A percentile compares a stretch with the other conserved stretches of the same genome.
These are phyloP conservation scores for Panurus biarmicus DNA, from an alignment of 2,113 vertebrate species.

Conservation along the genomic window DNA sequence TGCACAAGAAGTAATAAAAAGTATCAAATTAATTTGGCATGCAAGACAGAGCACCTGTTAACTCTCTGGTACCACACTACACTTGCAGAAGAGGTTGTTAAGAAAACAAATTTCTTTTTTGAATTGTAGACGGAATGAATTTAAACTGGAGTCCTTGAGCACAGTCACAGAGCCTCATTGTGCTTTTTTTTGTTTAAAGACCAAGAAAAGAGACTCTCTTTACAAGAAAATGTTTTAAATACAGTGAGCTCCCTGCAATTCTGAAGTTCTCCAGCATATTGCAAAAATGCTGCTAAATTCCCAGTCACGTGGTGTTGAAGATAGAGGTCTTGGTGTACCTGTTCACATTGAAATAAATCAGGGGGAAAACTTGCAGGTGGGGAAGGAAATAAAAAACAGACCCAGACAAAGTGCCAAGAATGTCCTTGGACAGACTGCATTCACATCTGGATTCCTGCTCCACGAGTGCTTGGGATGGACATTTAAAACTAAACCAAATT, in stretches of 20 bases:
- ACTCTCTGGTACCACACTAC: neutral
- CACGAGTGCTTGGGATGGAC: neutral
- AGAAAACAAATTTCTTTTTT: conserved; percentile 54
- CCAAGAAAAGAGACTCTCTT: neutral
- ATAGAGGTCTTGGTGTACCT: neutral
- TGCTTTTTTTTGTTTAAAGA: conserved; percentile 20
- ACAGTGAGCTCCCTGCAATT: neutral
- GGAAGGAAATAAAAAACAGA: neutral
- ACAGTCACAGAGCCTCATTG: neutral
- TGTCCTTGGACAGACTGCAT: neutral
- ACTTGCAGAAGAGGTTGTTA: conserved; percentile 41
- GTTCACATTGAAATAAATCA: neutral
- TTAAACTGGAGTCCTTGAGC: conserved; percentile 27
- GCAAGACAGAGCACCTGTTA: conserved; percentile 26
- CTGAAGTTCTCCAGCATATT: neutral
- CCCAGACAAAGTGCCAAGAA: neutral
- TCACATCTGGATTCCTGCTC: neutral
- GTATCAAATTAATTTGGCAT: conserved; percentile 6
- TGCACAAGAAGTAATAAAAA: neutral
- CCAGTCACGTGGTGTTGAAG: neutral
- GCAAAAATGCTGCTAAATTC: neutral
- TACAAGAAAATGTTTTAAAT: neutral
- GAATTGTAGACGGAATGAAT: conserved; percentile 38
- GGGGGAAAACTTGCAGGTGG: neutral
- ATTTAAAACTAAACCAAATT: neutral